Evolutionary conservation across 1,140 invertebrate genomes (phyloP), one percentile per base, ranked within the genome.

Genomic region (Homarus americanus): DNA sequence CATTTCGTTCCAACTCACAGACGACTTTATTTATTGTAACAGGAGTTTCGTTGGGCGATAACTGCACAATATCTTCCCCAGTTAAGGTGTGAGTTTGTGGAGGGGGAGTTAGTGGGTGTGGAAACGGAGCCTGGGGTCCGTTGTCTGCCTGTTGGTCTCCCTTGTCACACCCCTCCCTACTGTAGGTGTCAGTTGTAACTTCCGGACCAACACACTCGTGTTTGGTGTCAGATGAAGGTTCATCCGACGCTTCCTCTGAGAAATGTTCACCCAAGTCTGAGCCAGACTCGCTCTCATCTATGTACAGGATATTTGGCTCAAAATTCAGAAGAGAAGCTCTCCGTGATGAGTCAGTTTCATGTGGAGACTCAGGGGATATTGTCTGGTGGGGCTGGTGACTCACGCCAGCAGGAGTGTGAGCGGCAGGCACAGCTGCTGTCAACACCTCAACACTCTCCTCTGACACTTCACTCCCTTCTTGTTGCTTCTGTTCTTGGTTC

Each of bases 271-370:
- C 5, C 28, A 44, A 38, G 41, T 63, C 49, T 38, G 2, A 12
- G 36, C 32, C 34, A 24, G 40, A n/a, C 40, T 86, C 84, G 12
- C 58, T 49, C 24, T 88, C 86, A n/a, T 88, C 86, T 69, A 72
- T 88, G 76, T 69, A 82, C n/a, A 86, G 15, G 32, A 82, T 36
- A 38, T 72, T 41, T 28, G 38, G 1, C 44, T 88, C 58, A 17
- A n/a, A 34, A 32, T 66, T 40, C 40, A 72, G 9, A 2, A 49
- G 63, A 82, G 86, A 41, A 15, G 58, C n/a, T 32, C n/a, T 82
- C 20, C 20, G 49, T 12, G n/a, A 36, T 24, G 66, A 40, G 58
- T 34, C 41, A 34, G 10, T 40, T 2, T 32, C 24, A 7, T 80
- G 40, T n/a, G 63, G 28, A 12, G 17, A 5, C 5, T 69, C 63